Percentiles rank a stretch among this genome's conserved stretches.
These are phyloP conservation scores for Brachionus calyciflorus DNA, from an alignment of 1,140 invertebrate genomes.

Conservation along the genomic window DNA sequence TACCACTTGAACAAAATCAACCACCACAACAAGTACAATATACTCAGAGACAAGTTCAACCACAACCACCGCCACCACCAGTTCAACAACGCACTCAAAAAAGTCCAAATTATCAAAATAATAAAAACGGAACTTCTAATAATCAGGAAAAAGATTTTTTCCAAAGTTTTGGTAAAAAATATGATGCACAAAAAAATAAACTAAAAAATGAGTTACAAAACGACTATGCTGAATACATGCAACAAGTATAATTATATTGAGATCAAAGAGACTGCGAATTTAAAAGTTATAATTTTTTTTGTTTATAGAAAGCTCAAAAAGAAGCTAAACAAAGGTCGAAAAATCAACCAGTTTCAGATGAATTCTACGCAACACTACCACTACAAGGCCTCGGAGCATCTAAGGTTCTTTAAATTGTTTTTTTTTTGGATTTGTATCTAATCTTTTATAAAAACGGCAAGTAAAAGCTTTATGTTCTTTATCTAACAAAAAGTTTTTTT, in stretches of 20 bases:
- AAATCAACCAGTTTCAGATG: constrained; percentile 38
- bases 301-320: constrained; percentile 6
- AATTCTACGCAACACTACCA: constrained; percentile 38
- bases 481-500: no score
- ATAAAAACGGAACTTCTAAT: no score
- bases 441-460: no score
- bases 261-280: background rate
- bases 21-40: background rate
- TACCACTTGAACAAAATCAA: background rate
- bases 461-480: no score
- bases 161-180: constrained; percentile 29
- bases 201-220: constrained; percentile 27
- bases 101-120: background rate
- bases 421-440: background rate
- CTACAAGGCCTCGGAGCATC: background rate
- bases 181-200: constrained; percentile 29
- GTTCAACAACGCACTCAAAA: background rate
- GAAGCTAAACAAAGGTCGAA: constrained; percentile 33
- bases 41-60: background rate
- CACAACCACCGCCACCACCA: background rate
- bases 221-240: constrained; percentile 22
- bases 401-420: constrained; percentile 6
- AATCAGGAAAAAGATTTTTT: constrained; percentile 18
- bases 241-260: constrained; percentile 2
- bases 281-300: background rate